Evolutionary conservation across 1,140 invertebrate species (phyloP).

Genomic region (Neodiprion pinetum): DNA sequence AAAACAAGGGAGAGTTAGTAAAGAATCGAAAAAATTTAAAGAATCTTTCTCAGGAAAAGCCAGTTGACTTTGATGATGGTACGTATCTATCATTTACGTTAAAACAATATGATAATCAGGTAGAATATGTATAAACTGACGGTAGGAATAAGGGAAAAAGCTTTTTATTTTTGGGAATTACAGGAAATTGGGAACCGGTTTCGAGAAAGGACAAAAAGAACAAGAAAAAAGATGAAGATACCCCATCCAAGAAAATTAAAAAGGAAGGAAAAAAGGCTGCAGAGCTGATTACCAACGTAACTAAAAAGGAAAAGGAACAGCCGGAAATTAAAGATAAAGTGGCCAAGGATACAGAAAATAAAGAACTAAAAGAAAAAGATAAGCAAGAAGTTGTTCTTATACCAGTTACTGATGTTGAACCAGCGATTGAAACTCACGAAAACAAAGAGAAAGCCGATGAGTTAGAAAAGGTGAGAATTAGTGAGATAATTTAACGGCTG

Average conservation of each 20-base stretch:
- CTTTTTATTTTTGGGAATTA: slow-evolving; percentile 21
- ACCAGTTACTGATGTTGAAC: slow-evolving; percentile 38
- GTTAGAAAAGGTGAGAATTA: slow-evolving; percentile 38
- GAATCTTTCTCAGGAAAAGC: slow-evolving; percentile 68
- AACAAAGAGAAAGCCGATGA: slow-evolving; percentile 38
- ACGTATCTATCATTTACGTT: slow-evolving; percentile 25
- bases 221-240: slow-evolving; percentile 64
- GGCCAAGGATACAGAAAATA: slow-evolving; percentile 62
- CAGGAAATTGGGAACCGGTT: slow-evolving; percentile 71
- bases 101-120: slow-evolving; percentile 1
- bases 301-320: slow-evolving; percentile 58
- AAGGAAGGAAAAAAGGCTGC: slow-evolving; percentile 49
- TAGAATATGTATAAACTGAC: neutral
- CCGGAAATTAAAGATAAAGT: slow-evolving; percentile 60
- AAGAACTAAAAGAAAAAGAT: slow-evolving; percentile 61
- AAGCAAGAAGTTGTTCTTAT: slow-evolving; percentile 54
- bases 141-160: neutral
- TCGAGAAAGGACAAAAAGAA: slow-evolving; percentile 73
- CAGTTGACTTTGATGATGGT: slow-evolving; percentile 76
- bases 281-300: slow-evolving; percentile 49
- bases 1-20: slow-evolving; percentile 60
- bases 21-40: slow-evolving; percentile 66
- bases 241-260: slow-evolving; percentile 61
- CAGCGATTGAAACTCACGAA: neutral
- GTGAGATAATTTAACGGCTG: neutral